phyloP scores from a whole-genome alignment of 2,888 invertebrate genomes.

The Agonopterix arenella region DNA sequence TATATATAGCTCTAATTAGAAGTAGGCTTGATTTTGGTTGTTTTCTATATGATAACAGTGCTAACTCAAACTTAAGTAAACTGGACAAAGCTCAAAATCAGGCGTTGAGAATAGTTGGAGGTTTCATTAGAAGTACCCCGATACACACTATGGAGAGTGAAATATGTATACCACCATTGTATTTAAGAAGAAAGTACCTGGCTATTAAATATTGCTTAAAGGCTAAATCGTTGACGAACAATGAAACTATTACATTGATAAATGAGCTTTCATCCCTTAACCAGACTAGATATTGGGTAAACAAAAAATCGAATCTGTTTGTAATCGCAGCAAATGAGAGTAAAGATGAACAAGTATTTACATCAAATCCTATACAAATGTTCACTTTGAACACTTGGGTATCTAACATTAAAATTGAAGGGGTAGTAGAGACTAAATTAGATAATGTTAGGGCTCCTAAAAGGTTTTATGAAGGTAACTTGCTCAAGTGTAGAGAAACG shows the following conservation, averaged over 20 bases:
- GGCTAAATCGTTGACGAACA: not conserved
- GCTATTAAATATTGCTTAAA: not conserved
- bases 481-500: not conserved
- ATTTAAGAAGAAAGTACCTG: not conserved
- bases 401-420: not conserved
- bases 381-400: not conserved
- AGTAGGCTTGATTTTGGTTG: constrained; percentile 19
- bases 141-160: not conserved
- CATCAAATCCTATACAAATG: not conserved
- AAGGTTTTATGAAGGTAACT: not conserved
- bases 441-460: not conserved
- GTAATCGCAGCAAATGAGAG: not conserved
- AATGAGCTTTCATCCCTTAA: not conserved
- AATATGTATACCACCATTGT: not conserved
- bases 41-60: constrained; percentile 9
- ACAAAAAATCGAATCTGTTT: not conserved
- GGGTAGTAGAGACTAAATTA: not conserved
- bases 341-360: not conserved
- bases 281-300: not conserved
- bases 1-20: constrained; percentile 16
- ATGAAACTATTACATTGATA: not conserved
- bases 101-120: not conserved
- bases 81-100: constrained; percentile 10
- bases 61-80: constrained; percentile 10
- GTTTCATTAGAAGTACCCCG: not conserved